phyloP scores from a whole-genome alignment of 2,888 invertebrate species.

The Notodonta dromedarius region DNA sequence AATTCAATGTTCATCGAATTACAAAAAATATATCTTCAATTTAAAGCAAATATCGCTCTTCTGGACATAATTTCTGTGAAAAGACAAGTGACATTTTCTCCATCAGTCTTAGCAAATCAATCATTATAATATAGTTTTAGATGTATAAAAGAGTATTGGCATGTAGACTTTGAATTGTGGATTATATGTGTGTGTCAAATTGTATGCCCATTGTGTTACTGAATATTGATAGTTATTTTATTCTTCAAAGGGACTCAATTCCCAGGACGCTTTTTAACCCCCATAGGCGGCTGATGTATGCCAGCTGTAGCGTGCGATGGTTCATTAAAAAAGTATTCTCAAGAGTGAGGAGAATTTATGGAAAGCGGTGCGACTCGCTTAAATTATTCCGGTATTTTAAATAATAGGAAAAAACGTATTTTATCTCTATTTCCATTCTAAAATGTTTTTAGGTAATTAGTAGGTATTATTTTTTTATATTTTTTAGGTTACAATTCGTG shows the following conservation, averaged over 20 bases:
- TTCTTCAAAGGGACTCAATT: no score
- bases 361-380: no score
- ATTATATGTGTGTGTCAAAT: background rate
- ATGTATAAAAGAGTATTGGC: background rate
- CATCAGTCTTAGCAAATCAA: slow-evolving; percentile 1
- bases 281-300: no score
- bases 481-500: background rate
- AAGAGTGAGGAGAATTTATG: no score
- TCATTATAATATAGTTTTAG: background rate
- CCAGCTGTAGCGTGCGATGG: no score
- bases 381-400: background rate
- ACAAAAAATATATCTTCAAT: no score
- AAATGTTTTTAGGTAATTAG: background rate
- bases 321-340: no score
- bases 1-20: no score
- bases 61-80: background rate
- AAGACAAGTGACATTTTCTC: background rate
- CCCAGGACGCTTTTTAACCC: no score
- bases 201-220: background rate
- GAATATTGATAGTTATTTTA: no score
- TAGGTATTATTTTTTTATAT: background rate
- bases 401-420: background rate
- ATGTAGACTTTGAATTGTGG: background rate
- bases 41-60: background rate
- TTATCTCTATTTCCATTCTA: background rate